These are phyloP conservation scores for Cerastoderma edule DNA, from an alignment of 2,888 invertebrate species.

Conservation along the genomic window DNA sequence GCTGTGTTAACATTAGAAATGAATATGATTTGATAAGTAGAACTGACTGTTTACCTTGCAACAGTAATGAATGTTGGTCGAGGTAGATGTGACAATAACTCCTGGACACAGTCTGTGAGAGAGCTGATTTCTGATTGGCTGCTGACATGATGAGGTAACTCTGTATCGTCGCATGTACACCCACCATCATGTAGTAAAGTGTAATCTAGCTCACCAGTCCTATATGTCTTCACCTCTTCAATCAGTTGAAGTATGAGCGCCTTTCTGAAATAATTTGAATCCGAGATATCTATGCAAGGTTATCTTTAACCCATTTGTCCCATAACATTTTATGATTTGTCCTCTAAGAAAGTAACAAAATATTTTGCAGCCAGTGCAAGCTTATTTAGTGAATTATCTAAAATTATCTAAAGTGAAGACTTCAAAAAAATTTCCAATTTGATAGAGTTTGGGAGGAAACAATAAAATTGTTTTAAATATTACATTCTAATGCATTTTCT, in stretches of 20 bases:
- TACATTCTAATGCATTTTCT: no score
- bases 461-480: no score
- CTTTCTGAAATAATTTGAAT: constrained; percentile 52
- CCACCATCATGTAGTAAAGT: constrained; percentile 93
- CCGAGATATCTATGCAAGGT: no score
- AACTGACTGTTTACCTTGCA: constrained; percentile 84
- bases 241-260: constrained; percentile 54
- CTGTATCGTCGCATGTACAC: constrained; percentile 92
- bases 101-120: constrained; percentile 86
- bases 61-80: constrained; percentile 91
- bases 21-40: neutral
- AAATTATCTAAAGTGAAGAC: no score
- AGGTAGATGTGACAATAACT: constrained; percentile 87
- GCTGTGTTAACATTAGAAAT: neutral
- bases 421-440: no score
- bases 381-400: no score
- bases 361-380: no score
- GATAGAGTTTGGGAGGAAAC: no score
- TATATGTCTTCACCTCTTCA: constrained; percentile 15
- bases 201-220: constrained; percentile 86
- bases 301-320: no score
- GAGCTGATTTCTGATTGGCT: constrained; percentile 87
- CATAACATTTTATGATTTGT: no score
- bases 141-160: constrained; percentile 93
- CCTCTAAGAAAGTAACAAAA: no score